Conservation (phyloP, 2,888 invertebrate species). For the Bruchidius siliquastri region DNA sequence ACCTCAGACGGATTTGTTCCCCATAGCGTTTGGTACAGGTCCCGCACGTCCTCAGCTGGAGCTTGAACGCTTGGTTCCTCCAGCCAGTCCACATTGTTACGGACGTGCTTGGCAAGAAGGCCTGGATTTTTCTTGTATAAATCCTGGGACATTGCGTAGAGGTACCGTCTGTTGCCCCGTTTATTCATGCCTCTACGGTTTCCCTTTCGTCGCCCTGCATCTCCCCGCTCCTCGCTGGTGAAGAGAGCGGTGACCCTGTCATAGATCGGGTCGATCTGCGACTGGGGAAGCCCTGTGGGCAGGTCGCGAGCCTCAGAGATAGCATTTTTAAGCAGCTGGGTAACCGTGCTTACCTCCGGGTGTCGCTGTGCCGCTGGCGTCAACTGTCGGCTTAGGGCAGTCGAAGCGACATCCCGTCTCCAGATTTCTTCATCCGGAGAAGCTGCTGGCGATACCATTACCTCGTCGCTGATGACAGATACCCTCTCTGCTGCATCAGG, state of each 20-base stretch:
- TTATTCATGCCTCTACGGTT: slow-evolving; percentile 7
- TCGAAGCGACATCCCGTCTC: not conserved
- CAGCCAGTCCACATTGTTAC: slow-evolving; percentile 23
- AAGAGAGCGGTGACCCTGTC: slow-evolving; percentile 5
- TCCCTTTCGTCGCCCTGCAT: slow-evolving; percentile 8
- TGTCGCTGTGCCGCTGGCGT: slow-evolving; percentile 4
- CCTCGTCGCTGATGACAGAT: not conserved
- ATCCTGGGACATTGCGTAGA: slow-evolving; percentile 33
- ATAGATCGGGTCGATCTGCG: slow-evolving; percentile 15
- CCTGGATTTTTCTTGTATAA: slow-evolving; percentile 31
- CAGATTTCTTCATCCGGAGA: not conserved
- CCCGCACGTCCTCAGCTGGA: slow-evolving; percentile 12
- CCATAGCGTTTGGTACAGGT: slow-evolving; percentile 30
- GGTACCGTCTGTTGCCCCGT: slow-evolving; percentile 17
- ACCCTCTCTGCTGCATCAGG: not conserved
- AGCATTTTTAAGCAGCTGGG: slow-evolving; percentile 10
- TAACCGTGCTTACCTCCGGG: not conserved
- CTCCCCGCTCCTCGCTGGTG: slow-evolving; percentile 5
- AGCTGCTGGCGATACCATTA: not conserved
- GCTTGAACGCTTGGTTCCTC: slow-evolving; percentile 5
- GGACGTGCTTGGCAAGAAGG: slow-evolving; percentile 27
- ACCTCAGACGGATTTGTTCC: slow-evolving; percentile 18
- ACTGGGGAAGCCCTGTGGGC: slow-evolving; percentile 13
- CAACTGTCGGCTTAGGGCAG: not conserved
- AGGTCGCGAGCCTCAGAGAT: slow-evolving; percentile 7